Percentiles rank a stretch among this genome's conserved stretches.
These are phyloP conservation scores for Molossus molossus DNA, from an alignment of 2,797 vertebrate genomes.

Conservation along the genomic window DNA sequence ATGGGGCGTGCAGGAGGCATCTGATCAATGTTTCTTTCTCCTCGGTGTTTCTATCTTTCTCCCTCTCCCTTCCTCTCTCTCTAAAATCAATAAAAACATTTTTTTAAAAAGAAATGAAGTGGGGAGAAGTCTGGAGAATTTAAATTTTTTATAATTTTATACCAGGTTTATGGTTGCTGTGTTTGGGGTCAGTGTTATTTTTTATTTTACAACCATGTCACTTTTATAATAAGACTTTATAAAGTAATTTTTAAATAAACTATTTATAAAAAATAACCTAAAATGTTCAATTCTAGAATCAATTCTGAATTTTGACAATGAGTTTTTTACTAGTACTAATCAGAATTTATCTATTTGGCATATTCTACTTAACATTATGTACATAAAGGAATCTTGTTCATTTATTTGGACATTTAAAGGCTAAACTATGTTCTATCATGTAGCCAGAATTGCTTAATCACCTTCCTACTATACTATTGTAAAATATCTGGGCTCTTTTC, in stretches of 20 bases:
- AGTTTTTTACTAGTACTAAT: conserved; percentile 5
- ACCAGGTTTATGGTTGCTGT: neutral
- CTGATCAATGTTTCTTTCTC: too few relatives aligned
- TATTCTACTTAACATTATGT: conserved; percentile 12
- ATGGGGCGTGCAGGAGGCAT: too few relatives aligned
- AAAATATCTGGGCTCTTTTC: conserved; percentile 6
- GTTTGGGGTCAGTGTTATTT: neutral
- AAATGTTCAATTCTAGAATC: conserved; percentile 37
- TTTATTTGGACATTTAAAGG: conserved; percentile 46
- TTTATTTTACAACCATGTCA: neutral
- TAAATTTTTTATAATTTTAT: conserved; percentile 13
- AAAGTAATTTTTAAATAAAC: conserved; percentile 5
- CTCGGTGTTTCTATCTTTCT: too few relatives aligned
- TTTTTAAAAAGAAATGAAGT: too few relatives aligned
- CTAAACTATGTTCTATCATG: neutral
- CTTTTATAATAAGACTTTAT: neutral
- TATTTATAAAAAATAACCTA: conserved; percentile 41
- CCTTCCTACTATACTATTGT: neutral
- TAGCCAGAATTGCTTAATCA: conserved; percentile 15
- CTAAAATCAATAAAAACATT: too few relatives aligned
- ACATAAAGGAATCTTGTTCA: neutral
- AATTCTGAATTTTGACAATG: neutral
- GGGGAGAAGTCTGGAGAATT: neutral
- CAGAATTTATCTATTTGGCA: neutral
- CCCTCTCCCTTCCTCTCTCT: too few relatives aligned